phyloP scores from a whole-genome alignment of 1,140 invertebrate genomes.

The Campoletis sonorensis region DNA sequence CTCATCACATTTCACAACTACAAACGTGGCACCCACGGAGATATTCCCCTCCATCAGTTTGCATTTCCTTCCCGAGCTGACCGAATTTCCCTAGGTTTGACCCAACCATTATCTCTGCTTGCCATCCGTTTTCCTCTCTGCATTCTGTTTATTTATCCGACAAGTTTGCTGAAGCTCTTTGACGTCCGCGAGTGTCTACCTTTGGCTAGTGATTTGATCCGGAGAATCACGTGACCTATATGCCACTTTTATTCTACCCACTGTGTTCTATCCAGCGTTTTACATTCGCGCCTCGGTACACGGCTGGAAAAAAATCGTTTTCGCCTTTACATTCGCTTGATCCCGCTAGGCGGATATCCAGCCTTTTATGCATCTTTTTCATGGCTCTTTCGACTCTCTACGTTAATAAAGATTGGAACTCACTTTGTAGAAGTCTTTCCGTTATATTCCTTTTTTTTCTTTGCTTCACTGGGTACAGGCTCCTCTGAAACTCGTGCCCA shows the following conservation, averaged over 20 bases:
- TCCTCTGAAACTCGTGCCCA: too few species aligned
- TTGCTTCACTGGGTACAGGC: neutral
- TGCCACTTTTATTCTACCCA: neutral
- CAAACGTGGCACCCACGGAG: slow-evolving; percentile 38
- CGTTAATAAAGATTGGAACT: neutral
- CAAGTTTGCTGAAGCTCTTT: neutral
- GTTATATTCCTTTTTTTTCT: neutral
- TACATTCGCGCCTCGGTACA: too few species aligned
- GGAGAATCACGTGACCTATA: neutral
- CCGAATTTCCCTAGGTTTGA: slow-evolving; percentile 31
- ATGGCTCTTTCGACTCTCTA: neutral
- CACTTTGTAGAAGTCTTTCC: neutral
- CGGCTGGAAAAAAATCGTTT: neutral
- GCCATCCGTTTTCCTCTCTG: neutral
- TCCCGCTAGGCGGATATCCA: neutral
- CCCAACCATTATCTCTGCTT: neutral
- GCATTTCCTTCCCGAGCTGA: slow-evolving; percentile 15
- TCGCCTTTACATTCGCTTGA: neutral
- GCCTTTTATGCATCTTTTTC: neutral
- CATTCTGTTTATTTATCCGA: neutral
- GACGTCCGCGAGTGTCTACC: too few species aligned
- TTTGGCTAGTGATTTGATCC: too few species aligned
- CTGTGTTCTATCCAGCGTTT: neutral
- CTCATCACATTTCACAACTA: slow-evolving; percentile 51
- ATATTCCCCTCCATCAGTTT: slow-evolving; percentile 25